These are phyloP conservation scores for Apogon hyalosoma DNA, from an alignment of 2,797 vertebrate species.

Conservation along the genomic window DNA sequence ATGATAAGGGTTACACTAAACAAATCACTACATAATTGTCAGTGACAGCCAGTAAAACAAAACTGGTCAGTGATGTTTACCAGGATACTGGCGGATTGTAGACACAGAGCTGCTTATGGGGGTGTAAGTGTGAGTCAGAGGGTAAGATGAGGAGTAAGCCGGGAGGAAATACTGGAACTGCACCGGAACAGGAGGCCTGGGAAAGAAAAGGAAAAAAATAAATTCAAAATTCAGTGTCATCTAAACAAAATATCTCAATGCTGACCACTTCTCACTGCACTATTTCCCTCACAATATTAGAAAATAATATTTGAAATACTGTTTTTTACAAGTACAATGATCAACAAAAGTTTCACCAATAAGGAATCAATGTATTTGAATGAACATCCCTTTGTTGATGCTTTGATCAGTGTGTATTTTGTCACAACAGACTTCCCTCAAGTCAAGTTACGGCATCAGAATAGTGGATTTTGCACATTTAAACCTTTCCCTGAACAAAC, in stretches of 20 bases:
- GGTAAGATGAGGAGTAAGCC: constrained; percentile 92
- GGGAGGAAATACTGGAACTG: constrained; percentile 98
- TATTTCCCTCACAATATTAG: background rate
- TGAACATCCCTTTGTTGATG: too few relatives aligned
- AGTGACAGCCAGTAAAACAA: background rate
- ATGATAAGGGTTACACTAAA: background rate
- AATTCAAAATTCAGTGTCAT: background rate
- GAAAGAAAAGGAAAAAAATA: constrained; percentile 12
- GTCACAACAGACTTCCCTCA: too few relatives aligned
- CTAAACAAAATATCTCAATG: background rate
- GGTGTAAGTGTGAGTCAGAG: constrained; percentile 94
- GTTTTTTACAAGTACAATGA: too few relatives aligned
- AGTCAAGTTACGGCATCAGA: too few relatives aligned
- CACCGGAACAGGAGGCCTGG: constrained; percentile 92
- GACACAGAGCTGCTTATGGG: constrained; percentile 97
- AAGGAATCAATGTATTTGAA: too few relatives aligned
- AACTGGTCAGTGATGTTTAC: constrained; percentile 72
- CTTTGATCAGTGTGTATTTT: too few relatives aligned
- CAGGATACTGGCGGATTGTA: constrained; percentile 95
- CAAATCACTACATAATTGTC: background rate
- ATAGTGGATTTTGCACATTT: background rate
- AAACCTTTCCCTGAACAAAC: background rate
- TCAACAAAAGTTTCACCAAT: too few relatives aligned
- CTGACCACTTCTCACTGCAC: background rate
- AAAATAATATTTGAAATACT: too few relatives aligned